Evolutionary conservation across 2,113 vertebrate genomes (phyloP).

Genomic region (Elephantulus edwardii): DNA sequence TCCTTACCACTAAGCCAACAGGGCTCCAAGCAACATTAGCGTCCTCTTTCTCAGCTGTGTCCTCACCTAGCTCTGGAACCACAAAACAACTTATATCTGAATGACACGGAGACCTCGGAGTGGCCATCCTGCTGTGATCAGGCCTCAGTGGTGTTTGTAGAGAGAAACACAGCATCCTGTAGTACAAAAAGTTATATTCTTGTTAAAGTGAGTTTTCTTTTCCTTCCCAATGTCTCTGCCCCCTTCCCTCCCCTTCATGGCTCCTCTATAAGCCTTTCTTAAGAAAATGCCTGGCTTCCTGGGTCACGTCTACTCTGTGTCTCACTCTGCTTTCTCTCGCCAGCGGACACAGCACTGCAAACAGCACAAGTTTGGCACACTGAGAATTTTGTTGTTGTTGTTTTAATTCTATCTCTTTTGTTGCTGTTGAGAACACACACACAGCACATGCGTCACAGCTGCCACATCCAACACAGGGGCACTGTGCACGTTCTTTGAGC

Average conservation of each 20-base stretch:
- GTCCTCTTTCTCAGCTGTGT: not conserved
- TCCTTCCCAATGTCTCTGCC: too few relatives aligned
- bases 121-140: too few relatives aligned
- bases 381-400: not conserved
- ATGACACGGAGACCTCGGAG: too few relatives aligned
- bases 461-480: not conserved
- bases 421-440: not conserved
- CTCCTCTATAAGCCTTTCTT: too few relatives aligned
- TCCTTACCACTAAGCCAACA: too few relatives aligned
- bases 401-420: not conserved
- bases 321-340: not conserved
- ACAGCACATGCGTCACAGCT: not conserved
- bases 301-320: not conserved
- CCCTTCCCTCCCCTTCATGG: not conserved
- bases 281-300: not conserved
- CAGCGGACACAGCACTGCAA: not conserved
- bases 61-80: not conserved
- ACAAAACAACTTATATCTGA: too few relatives aligned
- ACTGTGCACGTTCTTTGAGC: not conserved
- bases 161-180: too few relatives aligned
- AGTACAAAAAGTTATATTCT: too few relatives aligned
- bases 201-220: too few relatives aligned
- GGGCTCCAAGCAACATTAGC: too few relatives aligned
- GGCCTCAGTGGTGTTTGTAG: too few relatives aligned
- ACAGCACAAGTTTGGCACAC: not conserved